A percentile compares a stretch with the other conserved stretches of the same genome.
These are phyloP conservation scores for Pammene fasciana DNA, from an alignment of 2,888 invertebrate genomes.

Conservation along the genomic window DNA sequence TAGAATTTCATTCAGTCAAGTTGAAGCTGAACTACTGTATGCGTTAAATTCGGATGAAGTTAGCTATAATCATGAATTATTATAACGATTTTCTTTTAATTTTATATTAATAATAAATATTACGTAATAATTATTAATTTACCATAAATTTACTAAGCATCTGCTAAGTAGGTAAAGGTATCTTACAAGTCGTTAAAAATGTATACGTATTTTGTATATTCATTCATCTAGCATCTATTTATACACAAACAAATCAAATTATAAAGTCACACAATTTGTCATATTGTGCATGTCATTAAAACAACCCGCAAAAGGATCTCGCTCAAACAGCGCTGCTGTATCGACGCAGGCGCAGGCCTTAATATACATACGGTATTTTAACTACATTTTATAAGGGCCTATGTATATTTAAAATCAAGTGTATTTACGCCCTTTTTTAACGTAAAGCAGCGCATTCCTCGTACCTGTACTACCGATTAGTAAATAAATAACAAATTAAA, in stretches of 20 bases:
- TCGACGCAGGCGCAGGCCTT: neutral
- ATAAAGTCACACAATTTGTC: neutral
- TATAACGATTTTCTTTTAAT: too few species aligned
- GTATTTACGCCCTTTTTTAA: neutral
- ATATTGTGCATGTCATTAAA: slow-evolving; percentile 8
- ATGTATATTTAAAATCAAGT: neutral
- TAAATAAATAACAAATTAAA: slow-evolving; percentile 81
- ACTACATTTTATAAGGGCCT: neutral
- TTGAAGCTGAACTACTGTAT: slow-evolving; percentile 5
- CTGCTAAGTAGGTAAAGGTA: too few species aligned
- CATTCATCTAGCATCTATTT: too few species aligned
- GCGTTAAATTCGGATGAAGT: neutral
- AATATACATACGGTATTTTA: slow-evolving; percentile 5
- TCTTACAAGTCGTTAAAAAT: too few species aligned
- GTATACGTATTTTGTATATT: too few species aligned
- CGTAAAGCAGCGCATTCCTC: neutral
- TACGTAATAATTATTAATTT: too few species aligned
- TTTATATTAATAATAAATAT: too few species aligned
- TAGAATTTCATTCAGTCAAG: neutral
- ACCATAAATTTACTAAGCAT: too few species aligned
- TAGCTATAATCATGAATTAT: too few species aligned
- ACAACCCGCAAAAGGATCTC: slow-evolving; percentile 7
- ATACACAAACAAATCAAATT: neutral
- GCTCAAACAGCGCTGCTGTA: slow-evolving; percentile 1
- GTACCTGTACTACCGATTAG: slow-evolving; percentile 49